phyloP scores from a whole-genome alignment of 2,113 vertebrate genomes.

The Fulmarus glacialis region DNA sequence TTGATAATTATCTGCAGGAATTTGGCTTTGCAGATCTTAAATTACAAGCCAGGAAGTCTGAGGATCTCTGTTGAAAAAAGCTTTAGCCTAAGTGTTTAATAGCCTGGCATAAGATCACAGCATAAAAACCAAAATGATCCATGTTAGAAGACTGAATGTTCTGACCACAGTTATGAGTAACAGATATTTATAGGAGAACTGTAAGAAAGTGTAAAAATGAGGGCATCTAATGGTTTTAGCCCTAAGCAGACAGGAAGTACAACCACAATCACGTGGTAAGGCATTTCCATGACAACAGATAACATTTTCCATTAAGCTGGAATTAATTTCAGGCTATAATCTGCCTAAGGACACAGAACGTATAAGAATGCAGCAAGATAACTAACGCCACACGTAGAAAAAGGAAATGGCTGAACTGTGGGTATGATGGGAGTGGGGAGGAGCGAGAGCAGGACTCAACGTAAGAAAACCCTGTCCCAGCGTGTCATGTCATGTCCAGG shows the following conservation, averaged over 20 bases:
- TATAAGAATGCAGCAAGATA: not conserved
- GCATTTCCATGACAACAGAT: not conserved
- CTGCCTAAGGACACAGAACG: not conserved
- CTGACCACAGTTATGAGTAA: not conserved
- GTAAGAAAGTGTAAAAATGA: not conserved
- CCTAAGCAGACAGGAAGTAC: not conserved
- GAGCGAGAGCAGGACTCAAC: not conserved
- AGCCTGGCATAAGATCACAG: not conserved
- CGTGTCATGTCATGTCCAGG: rapidly evolving
- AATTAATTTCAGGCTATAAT: not conserved
- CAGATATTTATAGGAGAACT: not conserved
- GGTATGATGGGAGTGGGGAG: not conserved
- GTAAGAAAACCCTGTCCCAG: not conserved
- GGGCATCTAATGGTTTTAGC: not conserved
- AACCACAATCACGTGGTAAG: not conserved
- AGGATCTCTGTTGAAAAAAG: not conserved
- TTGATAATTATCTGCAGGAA: not conserved
- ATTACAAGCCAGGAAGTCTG: not conserved
- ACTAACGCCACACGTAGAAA: not conserved
- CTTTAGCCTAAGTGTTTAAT: not conserved
- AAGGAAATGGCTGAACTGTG: not conserved
- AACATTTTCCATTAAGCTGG: not conserved
- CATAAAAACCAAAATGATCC: not conserved
- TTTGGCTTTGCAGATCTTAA: not conserved
- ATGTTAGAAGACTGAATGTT: not conserved